Percentiles rank a stretch among this genome's conserved stretches.
Conservation (phyloP, 2,888 invertebrate species). For the Drosophila helvetica region DNA sequence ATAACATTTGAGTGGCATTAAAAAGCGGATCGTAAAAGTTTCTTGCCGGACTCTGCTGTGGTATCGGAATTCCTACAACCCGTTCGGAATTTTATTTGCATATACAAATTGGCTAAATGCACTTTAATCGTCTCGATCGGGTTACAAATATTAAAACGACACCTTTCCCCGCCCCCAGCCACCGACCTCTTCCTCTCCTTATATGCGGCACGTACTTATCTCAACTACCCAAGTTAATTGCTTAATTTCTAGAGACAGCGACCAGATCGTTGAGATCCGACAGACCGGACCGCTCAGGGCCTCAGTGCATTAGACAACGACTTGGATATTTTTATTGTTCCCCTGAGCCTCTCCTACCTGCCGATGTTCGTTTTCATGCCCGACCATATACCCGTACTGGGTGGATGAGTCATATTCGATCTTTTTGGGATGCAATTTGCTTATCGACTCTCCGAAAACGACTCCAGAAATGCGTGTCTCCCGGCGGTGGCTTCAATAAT, state of each 20-base stretch:
- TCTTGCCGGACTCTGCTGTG: conserved; percentile 23
- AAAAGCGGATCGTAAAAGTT: conserved; percentile 44
- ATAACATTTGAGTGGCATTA: conserved; percentile 67
- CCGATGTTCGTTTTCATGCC: not conserved
- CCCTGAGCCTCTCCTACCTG: conserved; percentile 34
- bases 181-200: not conserved
- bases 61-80: conserved; percentile 39
- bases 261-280: conserved; percentile 11
- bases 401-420: conserved; percentile 31
- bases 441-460: conserved; percentile 60
- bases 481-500: conserved; percentile 72
- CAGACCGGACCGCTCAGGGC: conserved; percentile 8
- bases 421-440: conserved; percentile 64
- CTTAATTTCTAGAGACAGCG: conserved; percentile 73
- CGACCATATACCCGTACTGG: conserved; percentile 3
- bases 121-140: conserved; percentile 55
- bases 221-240: conserved; percentile 77
- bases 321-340: conserved; percentile 23
- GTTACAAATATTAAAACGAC: conserved; percentile 50
- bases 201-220: conserved; percentile 53
- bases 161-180: conserved; percentile 34
- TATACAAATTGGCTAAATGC: conserved; percentile 54
- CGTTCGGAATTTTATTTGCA: conserved; percentile 58
- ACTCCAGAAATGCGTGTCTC: conserved; percentile 74
- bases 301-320: conserved; percentile 57